phyloP scores from a whole-genome alignment of 2,888 invertebrate genomes.

The Sturmia bella region DNA sequence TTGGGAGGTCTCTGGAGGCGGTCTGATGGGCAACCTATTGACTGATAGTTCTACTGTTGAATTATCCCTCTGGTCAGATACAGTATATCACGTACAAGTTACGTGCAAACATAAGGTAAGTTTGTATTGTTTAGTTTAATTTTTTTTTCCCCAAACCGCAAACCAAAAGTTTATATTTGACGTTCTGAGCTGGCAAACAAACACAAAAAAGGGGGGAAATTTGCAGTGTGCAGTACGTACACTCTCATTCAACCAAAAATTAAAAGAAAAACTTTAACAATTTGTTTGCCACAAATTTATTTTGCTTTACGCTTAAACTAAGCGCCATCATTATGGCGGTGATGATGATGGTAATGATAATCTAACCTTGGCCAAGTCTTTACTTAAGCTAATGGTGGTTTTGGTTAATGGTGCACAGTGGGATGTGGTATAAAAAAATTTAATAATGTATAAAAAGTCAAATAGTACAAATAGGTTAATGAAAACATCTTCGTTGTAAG shows the following conservation, averaged over 20 bases:
- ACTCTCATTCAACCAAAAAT: background rate
- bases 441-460: no score
- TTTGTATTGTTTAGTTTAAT: constrained; percentile 21
- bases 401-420: constrained; percentile 38
- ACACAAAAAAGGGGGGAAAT: constrained; percentile 13
- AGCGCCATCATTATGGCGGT: constrained; percentile 52
- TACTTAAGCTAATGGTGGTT: constrained; percentile 28
- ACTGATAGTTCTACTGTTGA: constrained; percentile 91
- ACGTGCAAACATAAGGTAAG: constrained; percentile 80
- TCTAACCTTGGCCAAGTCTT: constrained; percentile 47
- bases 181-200: background rate
- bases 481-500: no score
- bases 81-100: constrained; percentile 91
- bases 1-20: constrained; percentile 92
- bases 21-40: constrained; percentile 90
- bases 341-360: constrained; percentile 28
- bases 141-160: background rate
- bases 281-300: background rate
- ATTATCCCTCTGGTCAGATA: constrained; percentile 90
- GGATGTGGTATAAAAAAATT: no score
- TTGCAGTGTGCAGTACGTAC: background rate
- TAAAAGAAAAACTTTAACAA: constrained; percentile 8
- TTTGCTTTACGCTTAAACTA: constrained; percentile 22
- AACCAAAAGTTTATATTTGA: constrained; percentile 6
- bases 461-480: no score